Base-by-base conservation (phyloP, 30 jellyfish, hydroid and myxozoan species). In the Turritopsis rubra region DNA sequence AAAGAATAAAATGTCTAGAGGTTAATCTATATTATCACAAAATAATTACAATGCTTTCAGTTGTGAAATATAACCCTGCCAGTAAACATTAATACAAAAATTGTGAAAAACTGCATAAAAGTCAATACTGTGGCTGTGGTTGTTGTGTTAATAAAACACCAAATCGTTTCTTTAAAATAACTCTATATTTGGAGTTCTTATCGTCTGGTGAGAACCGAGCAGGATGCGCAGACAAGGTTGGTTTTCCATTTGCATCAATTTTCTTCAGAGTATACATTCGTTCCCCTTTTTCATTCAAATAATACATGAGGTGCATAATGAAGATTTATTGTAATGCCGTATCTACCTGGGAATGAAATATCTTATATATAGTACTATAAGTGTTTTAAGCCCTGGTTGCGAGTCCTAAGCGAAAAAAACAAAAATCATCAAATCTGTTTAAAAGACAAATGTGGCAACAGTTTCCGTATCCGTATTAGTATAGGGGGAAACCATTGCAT, bases 181-280 rank as follows among this genome's bases (percentile, higher is more conserved):
- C 65, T 54, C 98, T 79, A 18, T 92, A 91, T 41, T 87, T 92
- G 72, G 98, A 92, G 85, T 92, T 85, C 78, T 92, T 92, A 72
- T 92, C 98, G 84, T 92, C 98, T 1, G 98, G 98, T 21, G 98
- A 92, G 72, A 92, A 92, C 22, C 98, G 91, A 18, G 98, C 98
- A 65, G 97, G 97, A 79, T 90, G 97, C 20, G 97, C 97, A 23
- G 97, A 90, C 0, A 81, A 22, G 26, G 97, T 90, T 53, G 95
- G 88, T 68, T 90, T 86, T 19, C 97, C 97, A 52, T 52, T 21
- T 66, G 89, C 87, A 68, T 90, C 97, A 28, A 79, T 77, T 65
- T 90, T 90, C 96, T 84, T 83, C 81, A 92, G 28, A 7, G 98
- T 84, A 83, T 92, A 92, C 28, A 92, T 88, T 22, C 98, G 78